Evolutionary conservation across 2,888 invertebrate genomes (phyloP).

Genomic region (Heliconius cydno): DNA sequence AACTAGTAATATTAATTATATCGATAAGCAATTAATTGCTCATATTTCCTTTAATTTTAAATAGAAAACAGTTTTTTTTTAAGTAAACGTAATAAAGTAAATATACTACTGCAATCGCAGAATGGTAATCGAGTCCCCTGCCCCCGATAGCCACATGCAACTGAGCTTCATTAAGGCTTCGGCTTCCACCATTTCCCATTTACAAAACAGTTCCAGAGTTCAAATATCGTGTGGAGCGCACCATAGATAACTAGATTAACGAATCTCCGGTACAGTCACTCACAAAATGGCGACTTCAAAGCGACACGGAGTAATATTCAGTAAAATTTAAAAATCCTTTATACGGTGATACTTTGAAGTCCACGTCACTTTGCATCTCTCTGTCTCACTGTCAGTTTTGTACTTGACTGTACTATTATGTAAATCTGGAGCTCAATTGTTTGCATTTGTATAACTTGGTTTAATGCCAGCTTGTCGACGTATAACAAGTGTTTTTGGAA

Average conservation of each 20-base stretch:
- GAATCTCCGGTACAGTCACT: constrained; percentile 26
- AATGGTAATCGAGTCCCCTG: constrained; percentile 28
- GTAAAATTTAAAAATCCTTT: constrained; percentile 36
- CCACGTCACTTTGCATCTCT: constrained; percentile 40
- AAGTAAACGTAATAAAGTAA: neutral
- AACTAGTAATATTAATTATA: neutral
- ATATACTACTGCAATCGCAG: constrained; percentile 20
- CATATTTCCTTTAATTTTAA: neutral
- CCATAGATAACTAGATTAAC: constrained; percentile 37
- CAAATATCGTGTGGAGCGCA: constrained; percentile 38
- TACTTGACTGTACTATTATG: constrained; percentile 40
- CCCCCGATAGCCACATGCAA: constrained; percentile 24
- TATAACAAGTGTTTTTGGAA: constrained; percentile 20
- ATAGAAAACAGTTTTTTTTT: neutral
- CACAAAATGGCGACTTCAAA: constrained; percentile 35
- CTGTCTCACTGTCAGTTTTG: constrained; percentile 39
- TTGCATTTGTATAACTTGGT: constrained; percentile 39
- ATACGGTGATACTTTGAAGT: constrained; percentile 29
- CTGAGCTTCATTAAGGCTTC: constrained; percentile 38
- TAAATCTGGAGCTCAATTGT: constrained; percentile 42
- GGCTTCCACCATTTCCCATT: constrained; percentile 38
- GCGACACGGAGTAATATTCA: constrained; percentile 13
- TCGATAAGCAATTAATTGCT: too few relatives aligned
- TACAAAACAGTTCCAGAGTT: constrained; percentile 29
- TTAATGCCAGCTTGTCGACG: constrained; percentile 16